Percentiles rank a stretch among this genome's conserved stretches.
Conservation (phyloP, 2,888 invertebrate species). For the Brachypalpus laphriformis region DNA sequence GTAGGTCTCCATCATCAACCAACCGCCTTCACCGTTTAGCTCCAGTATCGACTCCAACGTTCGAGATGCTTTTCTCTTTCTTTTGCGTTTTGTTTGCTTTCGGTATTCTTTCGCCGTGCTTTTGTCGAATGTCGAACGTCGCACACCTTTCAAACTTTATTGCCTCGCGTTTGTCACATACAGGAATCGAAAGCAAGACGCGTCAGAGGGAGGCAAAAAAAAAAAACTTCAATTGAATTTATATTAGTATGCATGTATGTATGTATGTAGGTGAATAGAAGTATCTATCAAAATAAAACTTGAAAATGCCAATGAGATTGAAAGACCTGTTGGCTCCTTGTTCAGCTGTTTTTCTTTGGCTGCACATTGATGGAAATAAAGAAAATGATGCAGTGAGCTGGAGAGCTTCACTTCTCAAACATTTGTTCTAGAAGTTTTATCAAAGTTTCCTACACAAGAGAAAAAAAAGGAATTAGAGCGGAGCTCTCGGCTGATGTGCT, state of each 20-base stretch:
- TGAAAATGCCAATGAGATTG: slow-evolving; percentile 56
- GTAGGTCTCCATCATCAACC: slow-evolving; percentile 75
- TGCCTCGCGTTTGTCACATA: not conserved
- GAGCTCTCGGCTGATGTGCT: too few relatives aligned
- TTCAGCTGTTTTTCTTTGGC: slow-evolving; percentile 55
- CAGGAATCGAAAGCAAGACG: slow-evolving; percentile 26
- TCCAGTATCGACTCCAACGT: not conserved
- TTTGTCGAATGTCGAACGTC: not conserved
- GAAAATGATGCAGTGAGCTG: not conserved
- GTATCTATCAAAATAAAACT: slow-evolving; percentile 65
- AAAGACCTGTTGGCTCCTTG: slow-evolving; percentile 60
- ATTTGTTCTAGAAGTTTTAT: not conserved
- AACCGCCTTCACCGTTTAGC: slow-evolving; percentile 34
- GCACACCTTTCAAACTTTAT: slow-evolving; percentile 12
- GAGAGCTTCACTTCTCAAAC: slow-evolving; percentile 29
- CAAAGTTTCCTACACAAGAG: too few relatives aligned
- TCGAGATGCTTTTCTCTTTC: slow-evolving; percentile 68
- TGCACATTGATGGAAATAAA: slow-evolving; percentile 11
- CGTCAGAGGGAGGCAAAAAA: not conserved
- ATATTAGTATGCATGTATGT: not conserved
- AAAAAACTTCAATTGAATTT: slow-evolving; percentile 22
- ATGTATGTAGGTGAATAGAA: slow-evolving; percentile 25
- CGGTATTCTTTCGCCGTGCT: slow-evolving; percentile 29
- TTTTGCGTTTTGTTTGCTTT: slow-evolving; percentile 56
- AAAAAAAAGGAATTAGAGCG: too few relatives aligned